phyloP scores from a whole-genome alignment of 1,140 invertebrate genomes.

The Macrosteles quadrilineatus region DNA sequence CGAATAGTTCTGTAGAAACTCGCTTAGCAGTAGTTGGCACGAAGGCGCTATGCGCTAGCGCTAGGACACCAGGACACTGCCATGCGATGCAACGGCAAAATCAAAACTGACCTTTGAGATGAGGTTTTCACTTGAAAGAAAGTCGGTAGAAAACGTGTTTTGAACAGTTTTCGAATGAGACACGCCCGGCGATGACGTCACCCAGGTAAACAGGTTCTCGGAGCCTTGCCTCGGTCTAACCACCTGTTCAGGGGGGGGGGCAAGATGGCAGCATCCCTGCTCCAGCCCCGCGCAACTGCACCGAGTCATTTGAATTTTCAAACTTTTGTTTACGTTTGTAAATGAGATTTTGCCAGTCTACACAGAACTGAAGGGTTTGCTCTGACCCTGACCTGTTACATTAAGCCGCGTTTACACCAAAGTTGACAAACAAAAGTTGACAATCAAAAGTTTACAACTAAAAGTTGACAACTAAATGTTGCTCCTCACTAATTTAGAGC shows the following conservation, averaged over 20 bases:
- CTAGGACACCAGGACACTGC: too few species aligned
- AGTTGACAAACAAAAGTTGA: too few species aligned
- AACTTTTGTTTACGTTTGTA: neutral
- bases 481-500: too few species aligned
- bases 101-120: conserved; percentile 28
- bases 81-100: neutral
- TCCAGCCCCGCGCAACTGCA: conserved; percentile 1
- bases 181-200: conserved; percentile 29
- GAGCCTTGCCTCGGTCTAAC: conserved; percentile 1
- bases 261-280: conserved; percentile 13
- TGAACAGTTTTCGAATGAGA: conserved; percentile 24
- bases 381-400: too few species aligned
- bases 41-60: too few species aligned
- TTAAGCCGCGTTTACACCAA: too few species aligned
- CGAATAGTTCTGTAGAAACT: conserved; percentile 9
- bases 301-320: neutral
- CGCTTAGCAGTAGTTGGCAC: neutral
- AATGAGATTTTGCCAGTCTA: neutral
- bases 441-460: too few species aligned
- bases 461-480: too few species aligned
- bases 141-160: conserved; percentile 25
- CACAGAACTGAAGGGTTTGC: too few species aligned
- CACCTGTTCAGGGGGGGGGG: conserved; percentile 30
- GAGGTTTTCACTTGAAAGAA: conserved; percentile 30
- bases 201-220: conserved; percentile 30